Evolutionary conservation across 1,140 invertebrate species (phyloP).

Genomic region (Brachionus manjavacas): DNA sequence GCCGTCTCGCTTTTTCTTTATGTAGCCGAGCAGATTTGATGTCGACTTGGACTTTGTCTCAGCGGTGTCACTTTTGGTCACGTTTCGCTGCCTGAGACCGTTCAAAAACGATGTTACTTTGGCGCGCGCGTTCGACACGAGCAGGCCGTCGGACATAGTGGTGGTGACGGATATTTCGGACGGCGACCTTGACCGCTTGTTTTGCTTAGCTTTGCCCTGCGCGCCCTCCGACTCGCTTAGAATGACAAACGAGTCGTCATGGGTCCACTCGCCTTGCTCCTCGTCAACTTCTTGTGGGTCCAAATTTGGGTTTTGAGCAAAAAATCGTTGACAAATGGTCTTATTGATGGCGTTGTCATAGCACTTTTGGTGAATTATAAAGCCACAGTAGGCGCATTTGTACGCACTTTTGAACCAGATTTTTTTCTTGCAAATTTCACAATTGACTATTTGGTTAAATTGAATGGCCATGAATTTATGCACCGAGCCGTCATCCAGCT

Average conservation of each 20-base stretch:
- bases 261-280: background rate
- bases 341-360: conserved; percentile 33
- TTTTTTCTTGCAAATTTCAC: conserved; percentile 29
- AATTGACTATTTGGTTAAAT: background rate
- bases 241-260: conserved; percentile 13
- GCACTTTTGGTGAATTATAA: conserved; percentile 37
- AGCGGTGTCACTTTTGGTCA: background rate
- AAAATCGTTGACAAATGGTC: conserved; percentile 28
- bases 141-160: background rate
- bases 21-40: conserved; percentile 2
- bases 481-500: background rate
- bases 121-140: background rate
- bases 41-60: background rate
- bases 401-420: conserved; percentile 42
- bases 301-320: conserved; percentile 17
- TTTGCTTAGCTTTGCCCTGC: background rate
- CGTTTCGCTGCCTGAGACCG: background rate
- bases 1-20: background rate
- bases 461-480: conserved; percentile 31
- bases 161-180: background rate
- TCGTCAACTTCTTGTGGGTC: background rate
- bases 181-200: background rate
- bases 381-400: conserved; percentile 28
- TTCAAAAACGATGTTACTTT: background rate
- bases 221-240: background rate